These are phyloP conservation scores for Oryzaephilus surinamensis DNA, from an alignment of 1,140 invertebrate genomes.

Conservation along the genomic window DNA sequence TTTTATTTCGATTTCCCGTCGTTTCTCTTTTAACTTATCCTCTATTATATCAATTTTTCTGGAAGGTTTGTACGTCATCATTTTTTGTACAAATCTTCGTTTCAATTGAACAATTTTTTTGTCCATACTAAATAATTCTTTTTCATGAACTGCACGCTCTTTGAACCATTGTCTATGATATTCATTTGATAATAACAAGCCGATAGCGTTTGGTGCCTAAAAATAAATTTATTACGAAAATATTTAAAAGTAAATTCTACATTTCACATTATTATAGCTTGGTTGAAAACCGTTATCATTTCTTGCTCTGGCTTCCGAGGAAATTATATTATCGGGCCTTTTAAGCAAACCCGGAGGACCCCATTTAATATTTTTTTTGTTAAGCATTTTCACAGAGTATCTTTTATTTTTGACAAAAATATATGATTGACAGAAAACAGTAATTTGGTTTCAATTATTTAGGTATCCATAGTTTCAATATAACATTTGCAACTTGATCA, in stretches of 20 bases:
- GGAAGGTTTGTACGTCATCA: too few relatives aligned
- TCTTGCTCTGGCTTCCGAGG: slow-evolving; percentile 22
- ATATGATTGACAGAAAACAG: too few relatives aligned
- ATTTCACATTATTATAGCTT: slow-evolving; percentile 21
- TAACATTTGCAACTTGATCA: too few relatives aligned
- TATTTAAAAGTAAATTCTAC: not conserved
- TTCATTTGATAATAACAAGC: slow-evolving; percentile 24
- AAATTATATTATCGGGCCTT: slow-evolving; percentile 24
- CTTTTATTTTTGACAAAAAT: too few relatives aligned
- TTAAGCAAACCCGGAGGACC: not conserved
- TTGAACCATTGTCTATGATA: slow-evolving; percentile 30
- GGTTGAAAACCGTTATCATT: slow-evolving; percentile 19
- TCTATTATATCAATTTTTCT: too few relatives aligned
- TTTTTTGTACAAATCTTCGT: slow-evolving; percentile 22
- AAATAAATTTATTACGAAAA: slow-evolving; percentile 2
- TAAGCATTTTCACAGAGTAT: too few relatives aligned
- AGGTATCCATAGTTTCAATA: too few relatives aligned
- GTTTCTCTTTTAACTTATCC: too few relatives aligned
- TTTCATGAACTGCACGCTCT: slow-evolving; percentile 21
- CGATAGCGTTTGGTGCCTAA: slow-evolving; percentile 17
- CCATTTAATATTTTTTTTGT: not conserved
- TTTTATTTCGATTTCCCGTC: too few relatives aligned
- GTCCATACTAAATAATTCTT: slow-evolving; percentile 26
- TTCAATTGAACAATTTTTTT: slow-evolving; percentile 21
- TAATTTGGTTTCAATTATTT: too few relatives aligned